phyloP scores from a whole-genome alignment of 2,113 vertebrate species.

The Hippocampus mohnikei region DNA sequence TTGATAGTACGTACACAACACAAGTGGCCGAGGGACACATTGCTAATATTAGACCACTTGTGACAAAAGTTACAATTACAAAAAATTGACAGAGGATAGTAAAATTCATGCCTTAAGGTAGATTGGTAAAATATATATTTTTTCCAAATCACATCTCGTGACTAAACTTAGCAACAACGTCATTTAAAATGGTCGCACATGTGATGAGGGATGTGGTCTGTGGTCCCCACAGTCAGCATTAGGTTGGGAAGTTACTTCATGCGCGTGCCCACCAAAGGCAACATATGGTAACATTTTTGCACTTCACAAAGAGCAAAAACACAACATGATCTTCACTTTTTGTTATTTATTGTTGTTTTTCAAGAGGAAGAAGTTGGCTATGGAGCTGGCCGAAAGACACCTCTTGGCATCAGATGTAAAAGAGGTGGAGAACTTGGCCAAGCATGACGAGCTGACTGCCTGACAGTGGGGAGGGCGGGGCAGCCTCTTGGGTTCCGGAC shows the following conservation, averaged over 20 bases:
- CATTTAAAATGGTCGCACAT: slow-evolving; percentile 36
- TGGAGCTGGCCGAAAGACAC: slow-evolving; percentile 17
- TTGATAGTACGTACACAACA: not conserved
- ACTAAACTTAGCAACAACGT: slow-evolving; percentile 31
- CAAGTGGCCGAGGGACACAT: slow-evolving; percentile 4
- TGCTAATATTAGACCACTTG: slow-evolving; percentile 8
- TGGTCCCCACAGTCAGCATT: slow-evolving; percentile 50
- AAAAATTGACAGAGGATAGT: slow-evolving; percentile 7
- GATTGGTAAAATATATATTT: slow-evolving; percentile 8
- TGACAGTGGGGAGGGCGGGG: slow-evolving; percentile 30
- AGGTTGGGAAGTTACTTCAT: slow-evolving; percentile 32
- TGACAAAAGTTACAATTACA: slow-evolving; percentile 9
- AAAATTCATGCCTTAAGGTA: not conserved
- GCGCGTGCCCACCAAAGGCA: slow-evolving; percentile 20
- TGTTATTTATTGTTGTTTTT: slow-evolving; percentile 21
- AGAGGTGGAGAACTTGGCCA: slow-evolving; percentile 12
- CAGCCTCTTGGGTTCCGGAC: slow-evolving; percentile 11
- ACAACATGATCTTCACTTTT: slow-evolving; percentile 18
- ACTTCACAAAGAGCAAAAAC: slow-evolving; percentile 13
- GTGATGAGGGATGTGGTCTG: slow-evolving; percentile 68
- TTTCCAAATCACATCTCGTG: slow-evolving; percentile 22
- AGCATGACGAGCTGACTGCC: slow-evolving; percentile 37
- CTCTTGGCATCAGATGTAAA: slow-evolving; percentile 29
- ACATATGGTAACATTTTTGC: slow-evolving; percentile 59
- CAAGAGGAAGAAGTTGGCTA: slow-evolving; percentile 19